These are phyloP conservation scores for Hemistola chrysoprasaria DNA, from an alignment of 2,888 invertebrate genomes.

Conservation along the genomic window DNA sequence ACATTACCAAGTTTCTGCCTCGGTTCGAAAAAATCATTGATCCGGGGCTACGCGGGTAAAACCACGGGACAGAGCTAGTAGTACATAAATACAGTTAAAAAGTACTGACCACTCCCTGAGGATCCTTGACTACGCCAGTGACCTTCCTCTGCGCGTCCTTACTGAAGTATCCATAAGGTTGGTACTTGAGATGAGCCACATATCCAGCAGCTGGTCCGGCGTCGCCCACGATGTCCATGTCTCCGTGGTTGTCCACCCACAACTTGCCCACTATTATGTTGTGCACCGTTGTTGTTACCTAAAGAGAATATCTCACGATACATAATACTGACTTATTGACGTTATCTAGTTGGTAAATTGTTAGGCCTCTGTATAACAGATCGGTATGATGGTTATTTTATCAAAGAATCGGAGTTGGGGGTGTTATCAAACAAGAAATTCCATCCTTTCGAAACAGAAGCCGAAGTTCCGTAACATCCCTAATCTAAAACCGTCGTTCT, in stretches of 20 bases:
- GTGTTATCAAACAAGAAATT: no score
- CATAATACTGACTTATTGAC: background rate
- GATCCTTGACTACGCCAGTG: constrained; percentile 89
- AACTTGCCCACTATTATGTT: constrained; percentile 99
- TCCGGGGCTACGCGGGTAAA: no score
- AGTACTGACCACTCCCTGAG: constrained; percentile 84
- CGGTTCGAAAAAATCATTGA: no score
- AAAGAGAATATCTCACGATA: constrained; percentile 2
- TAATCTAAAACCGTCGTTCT: no score
- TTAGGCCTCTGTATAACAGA: no score
- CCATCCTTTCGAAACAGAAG: no score
- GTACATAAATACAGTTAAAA: background rate
- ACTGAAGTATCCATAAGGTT: constrained; percentile 99
- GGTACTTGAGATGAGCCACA: constrained; percentile 97
- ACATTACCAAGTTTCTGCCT: no score
- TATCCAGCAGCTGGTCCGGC: constrained; percentile 93
- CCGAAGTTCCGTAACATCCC: no score
- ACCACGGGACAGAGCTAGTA: no score
- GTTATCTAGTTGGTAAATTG: no score
- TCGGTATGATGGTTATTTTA: no score
- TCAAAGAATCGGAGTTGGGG: background rate
- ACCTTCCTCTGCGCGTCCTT: constrained; percentile 97
- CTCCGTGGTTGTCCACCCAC: constrained; percentile 99
- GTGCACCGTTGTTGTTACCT: constrained; percentile 98
- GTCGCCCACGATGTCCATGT: constrained; percentile 96